Base-by-base conservation (phyloP, 2,888 invertebrate genomes). In the Lasioglossum malachurum region DNA sequence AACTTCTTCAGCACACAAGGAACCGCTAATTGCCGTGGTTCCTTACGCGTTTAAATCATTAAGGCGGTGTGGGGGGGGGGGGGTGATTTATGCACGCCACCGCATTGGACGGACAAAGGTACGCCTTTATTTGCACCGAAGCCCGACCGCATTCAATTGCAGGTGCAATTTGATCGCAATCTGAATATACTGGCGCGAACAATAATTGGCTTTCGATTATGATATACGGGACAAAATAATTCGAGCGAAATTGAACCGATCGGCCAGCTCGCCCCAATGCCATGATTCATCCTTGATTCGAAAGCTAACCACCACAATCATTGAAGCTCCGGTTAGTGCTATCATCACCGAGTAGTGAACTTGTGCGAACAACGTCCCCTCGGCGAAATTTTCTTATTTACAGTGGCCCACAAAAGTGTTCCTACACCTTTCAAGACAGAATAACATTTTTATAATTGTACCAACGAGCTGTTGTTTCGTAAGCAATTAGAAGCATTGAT, bases 151-250 rank as follows among this genome's bases (percentile, higher is more conserved):
- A 79, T 87, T 87, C 73, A 87, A 91, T 87, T 79, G 91, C 87
- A 90, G 85, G 82, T 89, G 90, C 86, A 86, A 87, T 77, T 89
- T 83, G 83, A 87, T 90, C 83, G 82, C 84, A 74, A 83, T 79
- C 31, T 41, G 83, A 76, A 83, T 74, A 77, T 57, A 35, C 60
- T 64, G 38, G 57, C 16, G 53, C 75, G 77, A 86, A 80, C 83
- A 79, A 91, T 92, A 91, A 92, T 92, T 92, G 89, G 87, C 86
- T 86, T 57, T 49, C 90, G 84, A 90, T 90, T 87, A 87, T 92
- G 88, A 92, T 91, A 79, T 89, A 90, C 78, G 80, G 75, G 46
- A 82, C 75, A 44, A 88, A 91, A 92, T 87, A 88, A 92, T 89
- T 88, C 84, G 84, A 87, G 80, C 80, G 76, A 86, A 75, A 80